phyloP scores from a whole-genome alignment of 2,797 vertebrate species.

The Tokudaia muenninki region DNA sequence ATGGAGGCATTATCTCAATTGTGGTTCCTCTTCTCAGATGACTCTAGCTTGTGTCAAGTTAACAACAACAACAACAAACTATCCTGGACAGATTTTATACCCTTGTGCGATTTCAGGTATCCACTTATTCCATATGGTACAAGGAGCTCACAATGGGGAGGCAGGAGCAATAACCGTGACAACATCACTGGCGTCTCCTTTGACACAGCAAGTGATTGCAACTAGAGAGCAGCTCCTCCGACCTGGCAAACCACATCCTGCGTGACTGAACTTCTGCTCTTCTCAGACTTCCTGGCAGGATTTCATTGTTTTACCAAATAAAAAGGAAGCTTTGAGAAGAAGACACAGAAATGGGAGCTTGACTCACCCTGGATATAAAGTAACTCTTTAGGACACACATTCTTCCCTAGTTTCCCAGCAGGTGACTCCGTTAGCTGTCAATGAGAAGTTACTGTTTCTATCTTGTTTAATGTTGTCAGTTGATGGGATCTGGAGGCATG shows the following conservation, averaged over 20 bases:
- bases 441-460: background rate
- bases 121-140: background rate
- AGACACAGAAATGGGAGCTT: background rate
- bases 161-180: background rate
- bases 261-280: background rate
- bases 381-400: background rate
- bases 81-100: background rate
- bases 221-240: background rate
- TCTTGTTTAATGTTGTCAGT: background rate
- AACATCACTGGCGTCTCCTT: background rate
- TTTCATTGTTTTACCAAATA: background rate
- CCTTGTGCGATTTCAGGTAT: background rate
- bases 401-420: background rate
- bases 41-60: background rate
- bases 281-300: background rate
- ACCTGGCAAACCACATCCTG: background rate
- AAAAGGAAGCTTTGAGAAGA: background rate
- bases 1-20: background rate
- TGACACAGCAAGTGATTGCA: background rate
- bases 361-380: background rate
- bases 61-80: no score
- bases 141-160: background rate
- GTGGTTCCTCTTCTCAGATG: background rate
- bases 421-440: background rate
- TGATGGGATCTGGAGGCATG: background rate